A percentile compares a stretch with the other conserved stretches of the same genome.
These are phyloP conservation scores for Oscheius sp. DNA, from an alignment of 2,888 invertebrate species.

Conservation along the genomic window DNA sequence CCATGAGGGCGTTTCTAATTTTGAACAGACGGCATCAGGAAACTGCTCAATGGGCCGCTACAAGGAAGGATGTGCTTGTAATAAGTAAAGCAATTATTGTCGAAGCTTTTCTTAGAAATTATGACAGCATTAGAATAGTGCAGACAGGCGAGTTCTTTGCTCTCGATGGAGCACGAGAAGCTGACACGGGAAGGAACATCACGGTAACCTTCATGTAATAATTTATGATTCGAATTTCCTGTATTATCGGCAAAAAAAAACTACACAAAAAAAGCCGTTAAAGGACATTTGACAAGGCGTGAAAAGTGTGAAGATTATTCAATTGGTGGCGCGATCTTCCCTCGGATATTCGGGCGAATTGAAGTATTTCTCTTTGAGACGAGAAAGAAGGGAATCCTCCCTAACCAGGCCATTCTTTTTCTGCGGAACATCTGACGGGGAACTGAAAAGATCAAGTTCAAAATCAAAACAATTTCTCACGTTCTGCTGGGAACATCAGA, in stretches of 20 bases:
- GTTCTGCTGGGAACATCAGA: constrained; percentile 15
- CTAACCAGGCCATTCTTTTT: not conserved
- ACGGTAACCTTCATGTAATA: too few relatives aligned
- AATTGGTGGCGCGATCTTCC: constrained; percentile 38
- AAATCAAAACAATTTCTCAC: constrained; percentile 4
- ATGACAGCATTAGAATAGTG: not conserved
- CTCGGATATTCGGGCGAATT: constrained; percentile 56
- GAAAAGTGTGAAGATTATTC: not conserved
- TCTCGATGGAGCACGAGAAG: too few relatives aligned
- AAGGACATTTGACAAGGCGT: too few relatives aligned
- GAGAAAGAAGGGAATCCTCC: constrained; percentile 40
- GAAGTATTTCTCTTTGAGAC: constrained; percentile 55
- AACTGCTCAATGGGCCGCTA: constrained; percentile 14
- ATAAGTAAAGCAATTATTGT: not conserved
- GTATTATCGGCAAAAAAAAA: too few relatives aligned
- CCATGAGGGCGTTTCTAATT: too few relatives aligned
- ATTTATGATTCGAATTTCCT: too few relatives aligned
- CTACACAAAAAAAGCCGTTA: too few relatives aligned
- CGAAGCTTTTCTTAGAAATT: not conserved
- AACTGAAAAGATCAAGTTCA: constrained; percentile 7
- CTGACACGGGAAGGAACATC: too few relatives aligned
- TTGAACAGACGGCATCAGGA: too few relatives aligned
- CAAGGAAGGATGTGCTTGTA: not conserved
- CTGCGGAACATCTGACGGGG: not conserved
- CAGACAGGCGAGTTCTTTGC: too few relatives aligned